These are phyloP conservation scores for Bibio marci DNA, from an alignment of 2,888 invertebrate genomes.

Conservation along the genomic window DNA sequence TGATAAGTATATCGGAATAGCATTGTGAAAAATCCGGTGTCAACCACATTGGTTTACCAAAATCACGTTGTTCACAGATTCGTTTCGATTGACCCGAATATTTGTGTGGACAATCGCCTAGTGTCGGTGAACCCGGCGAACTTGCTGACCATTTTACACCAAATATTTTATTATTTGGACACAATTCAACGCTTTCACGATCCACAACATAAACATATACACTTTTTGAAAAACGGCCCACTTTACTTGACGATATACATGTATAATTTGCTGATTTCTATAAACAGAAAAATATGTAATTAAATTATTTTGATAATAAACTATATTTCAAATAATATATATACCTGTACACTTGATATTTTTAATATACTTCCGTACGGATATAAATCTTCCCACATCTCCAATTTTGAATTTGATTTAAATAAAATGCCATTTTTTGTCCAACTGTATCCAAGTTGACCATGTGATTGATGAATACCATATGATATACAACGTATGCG, in stretches of 20 bases:
- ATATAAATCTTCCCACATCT: conserved; percentile 71
- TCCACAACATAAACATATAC: conserved; percentile 49
- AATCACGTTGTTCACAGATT: conserved; percentile 39
- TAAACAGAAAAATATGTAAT: conserved; percentile 13
- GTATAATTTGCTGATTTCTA: conserved; percentile 64
- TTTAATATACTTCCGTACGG: conserved; percentile 70
- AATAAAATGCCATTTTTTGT: conserved; percentile 59
- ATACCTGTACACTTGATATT: conserved; percentile 58
- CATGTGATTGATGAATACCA: conserved; percentile 40
- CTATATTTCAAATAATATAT: background rate
- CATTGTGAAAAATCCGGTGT: conserved; percentile 61
- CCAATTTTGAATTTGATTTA: conserved; percentile 52
- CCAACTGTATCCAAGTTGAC: conserved; percentile 67
- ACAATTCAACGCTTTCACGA: conserved; percentile 38
- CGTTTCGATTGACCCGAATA: conserved; percentile 34
- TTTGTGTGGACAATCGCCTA: conserved; percentile 42
- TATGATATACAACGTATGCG: conserved; percentile 42
- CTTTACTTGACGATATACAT: conserved; percentile 46
- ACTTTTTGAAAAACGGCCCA: conserved; percentile 36
- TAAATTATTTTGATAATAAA: too few relatives aligned
- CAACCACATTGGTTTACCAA: conserved; percentile 53
- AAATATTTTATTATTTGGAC: conserved; percentile 36
- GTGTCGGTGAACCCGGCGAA: conserved; percentile 52
- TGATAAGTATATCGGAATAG: conserved; percentile 41
- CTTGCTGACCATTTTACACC: conserved; percentile 48